A percentile compares a stretch with the other conserved stretches of the same genome.
Conservation (phyloP, 1,140 invertebrate species). For the Elymnias hypermnestra region DNA sequence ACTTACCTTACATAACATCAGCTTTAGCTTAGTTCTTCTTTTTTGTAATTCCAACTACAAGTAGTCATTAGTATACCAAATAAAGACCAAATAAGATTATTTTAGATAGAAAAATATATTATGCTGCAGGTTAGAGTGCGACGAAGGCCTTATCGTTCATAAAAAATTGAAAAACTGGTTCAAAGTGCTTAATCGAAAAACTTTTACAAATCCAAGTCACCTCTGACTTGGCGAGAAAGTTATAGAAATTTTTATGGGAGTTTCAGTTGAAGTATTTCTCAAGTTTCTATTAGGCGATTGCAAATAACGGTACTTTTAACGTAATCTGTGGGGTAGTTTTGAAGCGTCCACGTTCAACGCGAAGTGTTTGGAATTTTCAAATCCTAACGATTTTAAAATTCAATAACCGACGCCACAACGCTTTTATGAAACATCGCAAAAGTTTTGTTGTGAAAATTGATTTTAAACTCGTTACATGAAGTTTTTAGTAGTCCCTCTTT, state of each 20-base stretch:
- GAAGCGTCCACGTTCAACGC: constrained; percentile 1
- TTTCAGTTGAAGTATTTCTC: constrained; percentile 4
- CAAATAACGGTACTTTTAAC: constrained; percentile 1
- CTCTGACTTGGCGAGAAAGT: constrained; percentile 5
- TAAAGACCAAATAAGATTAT: too few relatives aligned
- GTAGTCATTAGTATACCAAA: too few relatives aligned
- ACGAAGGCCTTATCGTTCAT: background rate
- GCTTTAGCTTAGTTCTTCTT: too few relatives aligned
- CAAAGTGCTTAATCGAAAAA: constrained; percentile 5
- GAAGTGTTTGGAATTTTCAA: constrained; percentile 7
- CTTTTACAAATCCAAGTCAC: constrained; percentile 5
- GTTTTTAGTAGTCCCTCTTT: background rate
- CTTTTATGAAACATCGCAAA: background rate
- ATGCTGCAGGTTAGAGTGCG: too few relatives aligned
- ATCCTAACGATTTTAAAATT: constrained; percentile 7
- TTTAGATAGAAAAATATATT: too few relatives aligned
- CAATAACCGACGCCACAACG: constrained; percentile 2
- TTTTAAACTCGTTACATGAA: constrained; percentile 4
- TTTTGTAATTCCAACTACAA: too few relatives aligned
- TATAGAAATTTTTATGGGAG: constrained; percentile 7
- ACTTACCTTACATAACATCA: too few relatives aligned
- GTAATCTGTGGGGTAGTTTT: background rate
- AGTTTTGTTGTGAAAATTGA: constrained; percentile 4
- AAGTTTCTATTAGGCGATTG: background rate
- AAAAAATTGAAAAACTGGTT: constrained; percentile 4